Conservation (phyloP, 2,888 invertebrate genomes). For the Norana najaformis region DNA sequence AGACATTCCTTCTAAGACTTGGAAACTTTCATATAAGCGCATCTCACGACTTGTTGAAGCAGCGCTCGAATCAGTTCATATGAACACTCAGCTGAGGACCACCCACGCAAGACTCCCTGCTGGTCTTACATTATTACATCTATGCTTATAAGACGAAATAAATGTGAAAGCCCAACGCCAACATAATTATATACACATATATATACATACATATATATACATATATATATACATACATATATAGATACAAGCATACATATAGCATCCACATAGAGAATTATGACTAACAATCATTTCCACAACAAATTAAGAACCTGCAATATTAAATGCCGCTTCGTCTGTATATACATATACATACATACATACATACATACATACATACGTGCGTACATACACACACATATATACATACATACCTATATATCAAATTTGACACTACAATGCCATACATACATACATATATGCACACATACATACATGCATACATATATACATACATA, state of each 20-base stretch:
- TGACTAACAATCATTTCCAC: neutral
- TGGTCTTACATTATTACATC: neutral
- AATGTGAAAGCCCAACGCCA: neutral
- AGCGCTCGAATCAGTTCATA: neutral
- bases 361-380: neutral
- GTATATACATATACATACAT: neutral
- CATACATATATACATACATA: neutral
- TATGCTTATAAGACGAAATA: neutral
- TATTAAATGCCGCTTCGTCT: too few relatives aligned
- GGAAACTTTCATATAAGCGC: neutral
- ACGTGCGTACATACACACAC: neutral
- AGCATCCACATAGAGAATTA: neutral
- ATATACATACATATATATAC: too few relatives aligned
- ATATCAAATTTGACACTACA: too few relatives aligned
- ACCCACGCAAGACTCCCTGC: neutral
- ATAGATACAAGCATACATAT: too few relatives aligned
- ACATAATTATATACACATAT: too few relatives aligned
- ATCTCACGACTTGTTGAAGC: neutral
- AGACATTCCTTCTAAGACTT: neutral
- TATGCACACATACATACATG: too few relatives aligned
- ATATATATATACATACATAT: too few relatives aligned
- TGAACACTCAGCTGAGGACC: neutral
- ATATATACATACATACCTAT: neutral
- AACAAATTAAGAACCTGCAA: neutral
- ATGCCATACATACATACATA: too few relatives aligned